Evolutionary conservation across 2,113 vertebrate species (phyloP), one percentile per base, ranked within the genome.

Genomic region (Genyomyrus donnyi): DNA sequence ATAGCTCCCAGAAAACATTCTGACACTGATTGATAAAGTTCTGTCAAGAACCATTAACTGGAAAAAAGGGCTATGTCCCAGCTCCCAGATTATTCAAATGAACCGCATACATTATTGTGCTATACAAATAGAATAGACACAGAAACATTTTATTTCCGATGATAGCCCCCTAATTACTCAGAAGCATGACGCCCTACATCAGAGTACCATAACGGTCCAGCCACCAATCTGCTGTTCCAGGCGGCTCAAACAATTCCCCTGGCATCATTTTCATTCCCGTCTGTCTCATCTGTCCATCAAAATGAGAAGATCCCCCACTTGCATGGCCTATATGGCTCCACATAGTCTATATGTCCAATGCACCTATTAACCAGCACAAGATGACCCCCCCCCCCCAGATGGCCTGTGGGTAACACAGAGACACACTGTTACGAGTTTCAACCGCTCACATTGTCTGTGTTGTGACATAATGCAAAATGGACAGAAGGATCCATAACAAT

Each of bases 401-500:
- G 94, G 94, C 94, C 93, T 88, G 87, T 95, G 94, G 92, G 90
- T 91, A 92, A 93, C 92, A 91, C 92, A 92, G 83, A 91, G 94
- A 89, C 93, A 56, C 53, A 93, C 90, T 93, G 92, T 92, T 91
- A 93, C 91, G 91, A 93, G 92, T 94, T 94, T 96, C 93, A 62
- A 35, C 35, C 21, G 95, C 19, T 94, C 94, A 92, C 70, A 91
- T 91, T 91, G 92, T 88, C 50, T 90, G 66, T 88, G 83, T 27
- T 90, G n/a, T 31, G n/a, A 70, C 62, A 62, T 74, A 58, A 53
- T 83, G 90, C 70, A 85, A 74, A 46, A 88, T 85, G 91, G 92
- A 88, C 95, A 95, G 94, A 96, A 95, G 94, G 94, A 94, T 91
- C 91, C 70, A 89, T 91, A 94, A 93, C 94, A 95, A 95, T 95